Percentiles rank a stretch among this genome's conserved stretches.
Evolutionary conservation across 2,888 invertebrate genomes (phyloP).

Genomic region (Aspidapion aeneum): DNA sequence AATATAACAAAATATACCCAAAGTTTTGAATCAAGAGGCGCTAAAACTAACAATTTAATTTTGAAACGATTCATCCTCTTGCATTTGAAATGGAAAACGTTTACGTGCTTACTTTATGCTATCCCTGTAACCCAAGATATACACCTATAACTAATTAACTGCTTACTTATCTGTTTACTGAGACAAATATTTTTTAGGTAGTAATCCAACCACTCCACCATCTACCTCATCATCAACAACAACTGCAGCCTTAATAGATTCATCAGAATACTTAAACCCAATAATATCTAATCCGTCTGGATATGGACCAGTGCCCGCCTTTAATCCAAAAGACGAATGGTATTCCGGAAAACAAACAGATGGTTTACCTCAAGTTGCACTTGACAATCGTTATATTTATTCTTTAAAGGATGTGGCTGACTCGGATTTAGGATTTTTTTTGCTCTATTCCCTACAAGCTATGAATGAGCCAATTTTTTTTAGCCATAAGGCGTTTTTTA

Average conservation of each 20-base stretch:
- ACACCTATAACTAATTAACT: too few relatives aligned
- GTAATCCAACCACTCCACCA: too few relatives aligned
- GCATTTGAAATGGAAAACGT: too few relatives aligned
- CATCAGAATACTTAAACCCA: neutral
- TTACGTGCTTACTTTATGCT: too few relatives aligned
- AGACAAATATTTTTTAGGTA: too few relatives aligned
- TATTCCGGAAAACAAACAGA: neutral
- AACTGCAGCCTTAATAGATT: neutral
- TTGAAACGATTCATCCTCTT: too few relatives aligned
- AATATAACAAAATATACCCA: too few relatives aligned
- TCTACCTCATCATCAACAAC: neutral
- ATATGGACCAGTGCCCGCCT: neutral
- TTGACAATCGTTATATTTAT: neutral
- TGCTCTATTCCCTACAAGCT: neutral
- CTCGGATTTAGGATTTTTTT: neutral
- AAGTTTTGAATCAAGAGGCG: too few relatives aligned
- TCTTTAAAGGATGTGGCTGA: neutral
- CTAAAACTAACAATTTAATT: too few relatives aligned
- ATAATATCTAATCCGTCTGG: neutral
- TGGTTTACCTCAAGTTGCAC: neutral
- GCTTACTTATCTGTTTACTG: too few relatives aligned
- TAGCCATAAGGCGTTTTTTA: neutral
- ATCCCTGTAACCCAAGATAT: too few relatives aligned
- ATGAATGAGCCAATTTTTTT: neutral
- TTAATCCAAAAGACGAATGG: neutral